Percentiles rank a stretch among this genome's conserved stretches.
Evolutionary conservation across 2,888 invertebrate species (phyloP).

Genomic region (Cerceris rybyensis): DNA sequence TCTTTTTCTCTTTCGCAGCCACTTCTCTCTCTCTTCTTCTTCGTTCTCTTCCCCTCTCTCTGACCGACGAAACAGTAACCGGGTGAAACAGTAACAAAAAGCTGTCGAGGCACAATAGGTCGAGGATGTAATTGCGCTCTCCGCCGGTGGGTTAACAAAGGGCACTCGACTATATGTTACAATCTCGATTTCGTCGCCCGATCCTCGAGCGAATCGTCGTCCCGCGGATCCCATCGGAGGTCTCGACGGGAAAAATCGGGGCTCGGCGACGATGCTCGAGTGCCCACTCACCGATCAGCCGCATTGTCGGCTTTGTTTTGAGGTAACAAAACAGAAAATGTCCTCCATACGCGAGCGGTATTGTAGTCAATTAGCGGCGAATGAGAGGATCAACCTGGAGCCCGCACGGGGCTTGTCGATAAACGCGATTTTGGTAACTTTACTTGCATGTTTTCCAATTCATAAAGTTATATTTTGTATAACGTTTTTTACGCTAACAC

Average conservation of each 20-base stretch:
- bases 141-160: conserved; percentile 61
- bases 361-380: conserved; percentile 79
- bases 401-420: conserved; percentile 10
- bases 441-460: too few relatives aligned
- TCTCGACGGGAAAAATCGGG: conserved; percentile 31
- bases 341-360: conserved; percentile 74
- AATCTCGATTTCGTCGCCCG: conserved; percentile 68
- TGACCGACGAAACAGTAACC: conserved; percentile 36
- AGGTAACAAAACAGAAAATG: conserved; percentile 82
- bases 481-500: too few relatives aligned
- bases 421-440: conserved; percentile 52
- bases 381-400: conserved; percentile 43
- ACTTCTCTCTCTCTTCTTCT: not conserved
- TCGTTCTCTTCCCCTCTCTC: not conserved
- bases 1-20: not conserved
- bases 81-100: conserved; percentile 79
- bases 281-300: conserved; percentile 67
- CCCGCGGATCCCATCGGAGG: conserved; percentile 26
- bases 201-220: conserved; percentile 47
- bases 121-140: conserved; percentile 79
- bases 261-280: conserved; percentile 54
- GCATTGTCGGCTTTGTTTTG: conserved; percentile 80
- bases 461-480: too few relatives aligned
- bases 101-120: conserved; percentile 76
- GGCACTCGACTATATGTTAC: conserved; percentile 70